These are phyloP conservation scores for Pseudopodoces humilis DNA, from an alignment of 2,113 vertebrate genomes.

Conservation along the genomic window DNA sequence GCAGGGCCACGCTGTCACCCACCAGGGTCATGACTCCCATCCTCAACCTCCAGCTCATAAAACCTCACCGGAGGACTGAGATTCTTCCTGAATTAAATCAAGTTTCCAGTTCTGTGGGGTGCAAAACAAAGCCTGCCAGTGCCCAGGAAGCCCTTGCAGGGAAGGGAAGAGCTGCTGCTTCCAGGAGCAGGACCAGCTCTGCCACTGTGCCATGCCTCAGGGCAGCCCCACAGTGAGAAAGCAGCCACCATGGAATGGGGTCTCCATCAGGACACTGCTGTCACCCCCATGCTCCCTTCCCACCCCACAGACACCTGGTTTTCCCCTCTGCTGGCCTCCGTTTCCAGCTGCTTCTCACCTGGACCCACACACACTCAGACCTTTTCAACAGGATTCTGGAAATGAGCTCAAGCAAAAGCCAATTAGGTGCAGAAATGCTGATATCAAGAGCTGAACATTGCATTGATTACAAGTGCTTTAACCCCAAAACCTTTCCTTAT, in stretches of 20 bases:
- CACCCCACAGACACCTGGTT: background rate
- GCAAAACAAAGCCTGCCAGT: background rate
- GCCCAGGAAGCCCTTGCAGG: background rate
- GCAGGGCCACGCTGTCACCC: background rate
- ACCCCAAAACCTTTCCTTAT: background rate
- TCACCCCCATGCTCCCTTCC: background rate
- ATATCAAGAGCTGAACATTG: background rate
- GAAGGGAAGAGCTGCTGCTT: background rate
- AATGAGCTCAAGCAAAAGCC: background rate
- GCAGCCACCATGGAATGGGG: fast-evolving
- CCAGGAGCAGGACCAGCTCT: background rate
- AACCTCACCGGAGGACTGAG: background rate
- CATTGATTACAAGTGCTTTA: background rate
- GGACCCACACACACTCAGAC: background rate
- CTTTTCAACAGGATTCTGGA: background rate
- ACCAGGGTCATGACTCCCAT: fast-evolving
- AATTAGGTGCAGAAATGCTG: background rate
- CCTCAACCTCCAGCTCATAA: background rate
- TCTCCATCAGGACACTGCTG: background rate
- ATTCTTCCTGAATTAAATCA: background rate
- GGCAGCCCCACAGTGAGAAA: background rate
- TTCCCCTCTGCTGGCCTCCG: background rate
- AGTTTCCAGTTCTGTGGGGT: background rate
- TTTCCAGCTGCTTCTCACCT: background rate
- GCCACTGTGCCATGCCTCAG: too few species aligned